phyloP scores from a whole-genome alignment of 1,140 invertebrate species.

The Ptiloglossa arizonensis region DNA sequence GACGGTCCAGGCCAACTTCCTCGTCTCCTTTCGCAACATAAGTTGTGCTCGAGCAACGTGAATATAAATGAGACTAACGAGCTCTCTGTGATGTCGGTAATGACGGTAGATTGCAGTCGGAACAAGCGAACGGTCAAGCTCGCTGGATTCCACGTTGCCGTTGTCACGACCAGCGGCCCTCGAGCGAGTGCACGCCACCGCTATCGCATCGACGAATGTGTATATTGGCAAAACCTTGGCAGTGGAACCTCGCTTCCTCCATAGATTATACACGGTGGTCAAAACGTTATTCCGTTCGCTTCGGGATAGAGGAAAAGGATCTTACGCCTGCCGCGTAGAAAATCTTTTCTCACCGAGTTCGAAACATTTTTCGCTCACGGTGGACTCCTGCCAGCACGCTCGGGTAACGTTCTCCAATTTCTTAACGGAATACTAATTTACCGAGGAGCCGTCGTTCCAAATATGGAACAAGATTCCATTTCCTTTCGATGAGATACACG shows the following conservation, averaged over 20 bases:
- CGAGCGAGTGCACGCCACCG: background rate
- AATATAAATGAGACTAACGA: constrained; percentile 82
- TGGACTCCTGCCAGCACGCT: too few species aligned
- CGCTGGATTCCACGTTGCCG: constrained; percentile 52
- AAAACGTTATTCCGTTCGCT: too few species aligned
- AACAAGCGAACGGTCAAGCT: constrained; percentile 51
- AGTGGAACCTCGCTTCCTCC: background rate
- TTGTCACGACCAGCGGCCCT: constrained; percentile 53
- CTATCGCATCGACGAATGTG: constrained; percentile 2
- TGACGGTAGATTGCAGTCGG: constrained; percentile 79
- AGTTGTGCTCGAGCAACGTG: constrained; percentile 59
- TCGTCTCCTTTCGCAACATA: constrained; percentile 60
- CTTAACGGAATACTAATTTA: too few species aligned
- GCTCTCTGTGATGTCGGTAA: constrained; percentile 80
- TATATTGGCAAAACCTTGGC: constrained; percentile 27
- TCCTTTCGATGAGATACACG: too few species aligned
- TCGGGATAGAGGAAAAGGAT: too few species aligned
- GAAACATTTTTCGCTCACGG: too few species aligned
- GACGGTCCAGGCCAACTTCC: constrained; percentile 48
- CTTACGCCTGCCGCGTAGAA: too few species aligned
- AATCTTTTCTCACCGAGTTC: too few species aligned
- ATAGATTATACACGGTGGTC: background rate
- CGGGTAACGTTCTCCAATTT: too few species aligned
- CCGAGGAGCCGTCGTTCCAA: too few species aligned
- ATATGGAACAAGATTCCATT: too few species aligned